These are phyloP conservation scores for Takifugu flavidus DNA, from an alignment of 2,113 vertebrate species.

Conservation along the genomic window DNA sequence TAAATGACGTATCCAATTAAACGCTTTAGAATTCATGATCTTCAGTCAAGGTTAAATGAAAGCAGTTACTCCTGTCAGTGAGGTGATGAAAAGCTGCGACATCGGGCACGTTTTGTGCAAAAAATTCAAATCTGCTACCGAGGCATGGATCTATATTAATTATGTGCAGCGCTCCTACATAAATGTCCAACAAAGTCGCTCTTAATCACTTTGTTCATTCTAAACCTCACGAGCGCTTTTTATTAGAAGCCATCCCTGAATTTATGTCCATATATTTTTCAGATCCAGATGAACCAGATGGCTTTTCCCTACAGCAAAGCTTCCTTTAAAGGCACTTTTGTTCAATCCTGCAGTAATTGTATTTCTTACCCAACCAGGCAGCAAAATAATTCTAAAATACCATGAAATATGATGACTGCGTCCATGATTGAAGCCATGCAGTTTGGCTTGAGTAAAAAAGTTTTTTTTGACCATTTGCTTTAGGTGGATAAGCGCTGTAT, in stretches of 20 bases:
- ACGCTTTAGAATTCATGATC: constrained; percentile 99
- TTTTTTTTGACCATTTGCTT: constrained; percentile 47
- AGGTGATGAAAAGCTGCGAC: constrained; percentile 99
- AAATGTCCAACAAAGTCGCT: constrained; percentile 94
- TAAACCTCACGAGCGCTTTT: constrained; percentile 83
- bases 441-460: constrained; percentile 46
- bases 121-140: constrained; percentile 98
- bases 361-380: constrained; percentile 12
- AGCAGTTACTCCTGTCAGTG: constrained; percentile 99
- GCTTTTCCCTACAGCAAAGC: background rate
- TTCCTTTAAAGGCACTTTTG: constrained; percentile 28
- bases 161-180: constrained; percentile 90
- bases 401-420: no score
- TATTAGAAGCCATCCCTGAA: constrained; percentile 81
- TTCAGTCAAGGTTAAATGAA: constrained; percentile 99
- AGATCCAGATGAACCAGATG: constrained; percentile 45
- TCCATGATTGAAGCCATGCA: constrained; percentile 39
- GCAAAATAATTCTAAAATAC: constrained; percentile 11
- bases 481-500: constrained; percentile 65
- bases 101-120: constrained; percentile 96
- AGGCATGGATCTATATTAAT: constrained; percentile 99
- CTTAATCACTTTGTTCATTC: constrained; percentile 98
- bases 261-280: constrained; percentile 79
- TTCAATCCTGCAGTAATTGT: constrained; percentile 11
- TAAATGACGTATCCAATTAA: constrained; percentile 99